These are phyloP conservation scores for Sitobion miscanthi DNA, from an alignment of 1,140 invertebrate species.

Conservation along the genomic window DNA sequence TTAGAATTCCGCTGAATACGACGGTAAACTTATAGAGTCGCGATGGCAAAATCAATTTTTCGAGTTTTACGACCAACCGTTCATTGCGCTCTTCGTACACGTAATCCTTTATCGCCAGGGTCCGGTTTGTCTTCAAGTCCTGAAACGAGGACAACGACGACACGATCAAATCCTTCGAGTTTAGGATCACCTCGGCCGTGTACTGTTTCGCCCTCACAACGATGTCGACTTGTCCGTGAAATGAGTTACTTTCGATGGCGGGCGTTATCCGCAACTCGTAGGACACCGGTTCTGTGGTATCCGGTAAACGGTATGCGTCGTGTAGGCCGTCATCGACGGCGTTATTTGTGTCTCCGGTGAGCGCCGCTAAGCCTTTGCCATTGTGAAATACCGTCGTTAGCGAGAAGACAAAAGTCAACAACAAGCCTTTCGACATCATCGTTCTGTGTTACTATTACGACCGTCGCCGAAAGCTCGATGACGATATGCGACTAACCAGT, in stretches of 20 bases:
- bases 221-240: constrained; percentile 30
- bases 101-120: neutral
- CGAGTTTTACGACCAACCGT: constrained; percentile 60
- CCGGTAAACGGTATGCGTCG: constrained; percentile 41
- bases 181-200: constrained; percentile 35
- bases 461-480: neutral
- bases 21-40: constrained; percentile 59
- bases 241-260: neutral
- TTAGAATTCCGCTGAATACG: neutral
- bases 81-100: neutral
- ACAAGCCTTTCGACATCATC: neutral
- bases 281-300: constrained; percentile 27
- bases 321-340: neutral
- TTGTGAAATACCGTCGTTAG: neutral
- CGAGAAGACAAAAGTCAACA: neutral
- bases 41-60: constrained; percentile 62
- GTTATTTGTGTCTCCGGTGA: neutral
- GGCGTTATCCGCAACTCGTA: constrained; percentile 45
- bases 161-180: constrained; percentile 39
- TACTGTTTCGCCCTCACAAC: neutral
- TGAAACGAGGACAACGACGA: neutral
- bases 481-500: neutral
- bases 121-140: neutral
- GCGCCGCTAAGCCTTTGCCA: neutral
- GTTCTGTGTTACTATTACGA: neutral